phyloP scores from a whole-genome alignment of 1,140 invertebrate species.

The Trichomalopsis sarcophagae region DNA sequence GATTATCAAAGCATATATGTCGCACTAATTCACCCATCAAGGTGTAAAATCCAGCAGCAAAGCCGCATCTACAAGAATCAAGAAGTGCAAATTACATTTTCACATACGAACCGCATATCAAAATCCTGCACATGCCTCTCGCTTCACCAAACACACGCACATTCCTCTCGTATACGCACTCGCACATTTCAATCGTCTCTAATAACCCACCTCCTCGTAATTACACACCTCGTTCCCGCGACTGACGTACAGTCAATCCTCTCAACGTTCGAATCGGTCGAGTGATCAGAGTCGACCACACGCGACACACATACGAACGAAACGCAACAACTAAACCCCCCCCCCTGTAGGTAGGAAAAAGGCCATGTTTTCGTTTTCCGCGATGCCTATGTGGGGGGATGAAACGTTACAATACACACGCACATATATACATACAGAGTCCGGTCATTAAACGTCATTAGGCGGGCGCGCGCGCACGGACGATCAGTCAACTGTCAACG shows the following conservation, averaged over 20 bases:
- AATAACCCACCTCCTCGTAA: background rate
- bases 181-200: background rate
- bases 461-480: background rate
- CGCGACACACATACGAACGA: background rate
- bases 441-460: constrained; percentile 45
- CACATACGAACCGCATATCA: too few species aligned
- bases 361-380: background rate
- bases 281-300: background rate
- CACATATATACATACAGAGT: background rate
- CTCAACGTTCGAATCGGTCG: background rate
- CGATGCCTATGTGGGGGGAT: background rate
- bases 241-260: background rate
- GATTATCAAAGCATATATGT: too few species aligned
- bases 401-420: background rate
- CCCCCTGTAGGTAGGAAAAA: background rate
- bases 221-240: background rate
- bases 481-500: constrained; percentile 45
- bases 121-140: too few species aligned
- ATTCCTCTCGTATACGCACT: too few species aligned
- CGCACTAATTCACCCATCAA: too few species aligned
- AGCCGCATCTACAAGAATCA: too few species aligned
- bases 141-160: too few species aligned
- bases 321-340: background rate
- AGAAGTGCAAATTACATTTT: too few species aligned
- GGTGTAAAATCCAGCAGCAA: too few species aligned